A percentile compares a stretch with the other conserved stretches of the same genome.
phyloP scores from a whole-genome alignment of 2,797 vertebrate genomes.

The Naso thynnoides region DNA sequence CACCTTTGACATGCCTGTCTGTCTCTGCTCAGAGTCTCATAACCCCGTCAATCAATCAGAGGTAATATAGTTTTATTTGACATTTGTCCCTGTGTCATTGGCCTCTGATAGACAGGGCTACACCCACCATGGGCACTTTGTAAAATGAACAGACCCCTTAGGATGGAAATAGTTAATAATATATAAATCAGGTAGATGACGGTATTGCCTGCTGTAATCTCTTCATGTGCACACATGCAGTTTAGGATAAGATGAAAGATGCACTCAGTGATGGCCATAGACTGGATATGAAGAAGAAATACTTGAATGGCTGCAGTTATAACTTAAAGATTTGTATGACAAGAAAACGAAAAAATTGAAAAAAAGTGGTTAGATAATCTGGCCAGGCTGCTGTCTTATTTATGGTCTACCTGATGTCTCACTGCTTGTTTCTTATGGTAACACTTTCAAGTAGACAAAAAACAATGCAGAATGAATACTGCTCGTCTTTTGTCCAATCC shows the following conservation, averaged over 20 bases:
- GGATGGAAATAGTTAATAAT: constrained; percentile 66
- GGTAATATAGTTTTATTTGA: constrained; percentile 73
- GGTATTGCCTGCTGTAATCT: constrained; percentile 25
- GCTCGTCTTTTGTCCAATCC: too few relatives aligned
- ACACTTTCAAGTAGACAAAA: not conserved
- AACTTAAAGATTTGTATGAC: not conserved
- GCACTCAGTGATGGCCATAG: not conserved
- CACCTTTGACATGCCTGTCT: constrained; percentile 57
- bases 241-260: not conserved
- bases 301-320: not conserved
- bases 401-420: too few relatives aligned
- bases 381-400: too few relatives aligned
- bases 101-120: constrained; percentile 58
- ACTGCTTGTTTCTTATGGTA: not conserved
- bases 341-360: too few relatives aligned
- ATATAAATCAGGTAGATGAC: constrained; percentile 53
- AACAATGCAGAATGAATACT: not conserved
- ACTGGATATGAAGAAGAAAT: too few relatives aligned
- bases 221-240: not conserved
- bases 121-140: constrained; percentile 68
- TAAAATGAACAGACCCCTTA: constrained; percentile 70
- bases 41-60: constrained; percentile 70
- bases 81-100: constrained; percentile 75
- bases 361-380: too few relatives aligned
- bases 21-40: constrained; percentile 49